Evolutionary conservation across 2,797 vertebrate species (phyloP), one percentile per base, ranked within the genome.

Genomic region (Parauchenoglanis punctatus): DNA sequence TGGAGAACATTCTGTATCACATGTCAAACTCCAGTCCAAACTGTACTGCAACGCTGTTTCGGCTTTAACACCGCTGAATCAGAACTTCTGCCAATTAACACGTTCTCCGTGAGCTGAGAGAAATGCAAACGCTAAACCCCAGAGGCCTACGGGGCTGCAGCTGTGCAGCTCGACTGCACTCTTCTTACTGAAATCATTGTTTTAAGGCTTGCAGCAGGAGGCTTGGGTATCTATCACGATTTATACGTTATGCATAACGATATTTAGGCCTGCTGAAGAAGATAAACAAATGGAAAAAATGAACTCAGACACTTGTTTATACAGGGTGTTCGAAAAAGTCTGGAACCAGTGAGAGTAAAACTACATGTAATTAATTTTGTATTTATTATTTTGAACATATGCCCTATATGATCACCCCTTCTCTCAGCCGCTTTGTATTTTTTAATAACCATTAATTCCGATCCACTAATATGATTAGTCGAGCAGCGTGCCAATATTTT

Each of bases 51-150:
- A 68, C 23, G 17, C 40, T n/a, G 13, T 46, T 67, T 31, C 31
- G 35, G 52, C 72, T 87, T 61, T 82, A 84, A 85, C 89, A 82
- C 46, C 67, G 54, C 40, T 68, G 75, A 77, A 12, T 44, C 75
- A 67, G n/a, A 77, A 88, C 68, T 76, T 73, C 83, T 2, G 63
- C 67, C 82, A 80, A 75, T 85, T 17, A 84, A 76, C 56, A 81
- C 54, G 46, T 13, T 65, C 20, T 12, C 73, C 31, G 49, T 83
- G 56, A 35, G 81, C 70, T 70, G 35, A 12, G 72, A 68, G 44
- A 8, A 28, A 65, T 28, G 15, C 5, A 25, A 52, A 35, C 25
- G 11, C 13, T 52, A 3, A 23, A 28, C 17, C n/a, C 17, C 63
- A 67, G n/a, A 67, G 40, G 15, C 61, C 61, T 63, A 17, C 0